Conservation (phyloP, 2,888 invertebrate genomes). For the Carabus problematicus region DNA sequence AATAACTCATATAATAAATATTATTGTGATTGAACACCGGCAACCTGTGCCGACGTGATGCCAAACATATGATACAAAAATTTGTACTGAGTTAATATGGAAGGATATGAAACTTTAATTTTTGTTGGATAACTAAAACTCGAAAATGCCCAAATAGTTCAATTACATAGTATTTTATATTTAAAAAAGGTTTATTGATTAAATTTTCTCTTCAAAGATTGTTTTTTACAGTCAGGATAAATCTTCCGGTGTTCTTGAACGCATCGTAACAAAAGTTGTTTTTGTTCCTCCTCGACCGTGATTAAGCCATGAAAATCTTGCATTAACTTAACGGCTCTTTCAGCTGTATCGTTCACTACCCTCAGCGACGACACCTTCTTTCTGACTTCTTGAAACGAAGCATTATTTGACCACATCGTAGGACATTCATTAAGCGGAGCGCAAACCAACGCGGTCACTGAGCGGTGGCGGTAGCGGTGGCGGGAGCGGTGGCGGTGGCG, state of each 20-base stretch:
- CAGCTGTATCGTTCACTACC: slow-evolving; percentile 45
- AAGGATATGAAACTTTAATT: slow-evolving; percentile 14
- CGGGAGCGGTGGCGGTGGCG: no score
- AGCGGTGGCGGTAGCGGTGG: no score
- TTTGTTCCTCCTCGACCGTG: slow-evolving; percentile 47
- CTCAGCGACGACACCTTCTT: slow-evolving; percentile 43
- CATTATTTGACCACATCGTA: slow-evolving; percentile 43
- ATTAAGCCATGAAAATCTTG: slow-evolving; percentile 47
- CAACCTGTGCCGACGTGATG: slow-evolving; percentile 35
- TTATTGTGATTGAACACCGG: slow-evolving; percentile 26
- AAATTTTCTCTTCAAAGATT: slow-evolving; percentile 43
- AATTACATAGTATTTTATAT: slow-evolving; percentile 10
- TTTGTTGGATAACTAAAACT: slow-evolving; percentile 2
- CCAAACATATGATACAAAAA: slow-evolving; percentile 27
- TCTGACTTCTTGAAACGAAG: slow-evolving; percentile 44
- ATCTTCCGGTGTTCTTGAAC: slow-evolving; percentile 44
- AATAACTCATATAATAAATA: slow-evolving; percentile 34
- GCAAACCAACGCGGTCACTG: no score
- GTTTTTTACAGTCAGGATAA: slow-evolving; percentile 44
- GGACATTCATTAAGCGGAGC: slow-evolving; percentile 32
- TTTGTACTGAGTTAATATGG: slow-evolving; percentile 20
- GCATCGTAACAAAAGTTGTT: slow-evolving; percentile 46
- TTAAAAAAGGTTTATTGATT: slow-evolving; percentile 21
- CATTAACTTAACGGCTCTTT: slow-evolving; percentile 47
- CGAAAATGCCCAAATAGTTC: slow-evolving; percentile 13